Base-by-base conservation (phyloP, 2,113 vertebrate species). In the Trachemys scripta region DNA sequence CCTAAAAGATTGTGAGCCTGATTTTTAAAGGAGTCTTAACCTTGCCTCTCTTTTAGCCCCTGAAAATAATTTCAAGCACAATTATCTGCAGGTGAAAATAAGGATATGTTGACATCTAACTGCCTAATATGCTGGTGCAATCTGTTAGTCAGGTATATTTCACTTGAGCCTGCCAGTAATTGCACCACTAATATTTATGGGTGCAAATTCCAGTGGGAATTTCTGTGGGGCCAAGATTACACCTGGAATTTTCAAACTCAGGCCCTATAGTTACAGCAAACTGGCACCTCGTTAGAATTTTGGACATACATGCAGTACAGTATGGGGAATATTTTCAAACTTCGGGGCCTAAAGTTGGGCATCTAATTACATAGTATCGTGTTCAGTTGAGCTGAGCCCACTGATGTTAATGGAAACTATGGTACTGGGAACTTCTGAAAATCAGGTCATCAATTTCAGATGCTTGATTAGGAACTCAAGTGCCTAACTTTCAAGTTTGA, bases 231-330 rank as follows among this genome's bases (percentile, higher is more conserved):
- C 7, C 8, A 81, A 38, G 38, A 62, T 8, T 6, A 17, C 17
- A 49, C 75, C 10, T 78, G 38, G 42, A 78, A 45, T 78, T 78
- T 62, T 87, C 5, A 84, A 92, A 14, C 22, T 90, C 35, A 54
- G 42, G 42, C 10, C 24, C 14, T 54, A 54, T 0, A 0, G 5
- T 76, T 45, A 59, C 62, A 84, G 84, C 25, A 85, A 38, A 88
- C 14, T 65, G 31, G 10, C 47, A 91, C 24, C 3, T 2, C 6
- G 20, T 84, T 31, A 51, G 88, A 80, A 5, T 59, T 59, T 49
- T 49, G 78, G 35, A 31, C 31, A 78, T 8, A 45, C 13, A 13
- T 78, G 75, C 90, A 35, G 10, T 8, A 2, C 6, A 38, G 42
- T 10, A 78, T 76, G 54, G 5, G n/a, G 2, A 24, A 38, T 1